Percentiles rank a stretch among this genome's conserved stretches.
phyloP scores from a whole-genome alignment of 2,888 invertebrate genomes.

The Lasioglossum villosulum region DNA sequence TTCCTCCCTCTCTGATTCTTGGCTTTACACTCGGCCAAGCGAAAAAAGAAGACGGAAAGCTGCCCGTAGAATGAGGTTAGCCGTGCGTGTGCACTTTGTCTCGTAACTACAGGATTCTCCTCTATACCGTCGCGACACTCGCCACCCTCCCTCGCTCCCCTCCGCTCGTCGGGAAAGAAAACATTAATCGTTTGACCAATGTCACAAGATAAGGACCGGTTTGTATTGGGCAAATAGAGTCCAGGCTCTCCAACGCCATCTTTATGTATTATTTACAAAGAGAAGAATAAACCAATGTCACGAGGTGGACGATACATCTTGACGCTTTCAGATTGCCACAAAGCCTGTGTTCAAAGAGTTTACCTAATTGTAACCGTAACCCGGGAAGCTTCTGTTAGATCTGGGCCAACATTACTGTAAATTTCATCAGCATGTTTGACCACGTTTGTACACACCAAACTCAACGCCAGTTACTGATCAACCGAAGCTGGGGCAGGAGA shows the following conservation, averaged over 20 bases:
- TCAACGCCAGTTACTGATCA: not conserved
- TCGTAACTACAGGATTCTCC: constrained; percentile 7
- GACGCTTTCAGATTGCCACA: not conserved
- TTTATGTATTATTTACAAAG: too few species aligned
- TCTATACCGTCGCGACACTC: not conserved
- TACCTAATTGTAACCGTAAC: not conserved
- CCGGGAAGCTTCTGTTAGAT: not conserved
- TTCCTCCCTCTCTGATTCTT: constrained; percentile 54
- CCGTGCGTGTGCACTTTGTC: constrained; percentile 38
- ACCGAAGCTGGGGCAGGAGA: not conserved
- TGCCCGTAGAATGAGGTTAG: not conserved
- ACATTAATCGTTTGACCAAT: not conserved
- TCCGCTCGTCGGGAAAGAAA: not conserved
- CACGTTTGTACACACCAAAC: not conserved
- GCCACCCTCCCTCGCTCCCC: not conserved
- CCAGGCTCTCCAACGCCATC: too few species aligned
- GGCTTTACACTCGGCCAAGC: constrained; percentile 61
- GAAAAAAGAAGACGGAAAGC: constrained; percentile 56
- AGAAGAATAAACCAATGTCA: too few species aligned
- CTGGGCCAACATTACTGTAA: not conserved
- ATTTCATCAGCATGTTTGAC: too few species aligned
- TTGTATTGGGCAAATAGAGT: too few species aligned
- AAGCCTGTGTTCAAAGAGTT: not conserved
- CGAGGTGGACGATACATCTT: not conserved
- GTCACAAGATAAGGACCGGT: too few species aligned